Conservation (phyloP, 2,113 vertebrate genomes). For the Pollachius pollachius region DNA sequence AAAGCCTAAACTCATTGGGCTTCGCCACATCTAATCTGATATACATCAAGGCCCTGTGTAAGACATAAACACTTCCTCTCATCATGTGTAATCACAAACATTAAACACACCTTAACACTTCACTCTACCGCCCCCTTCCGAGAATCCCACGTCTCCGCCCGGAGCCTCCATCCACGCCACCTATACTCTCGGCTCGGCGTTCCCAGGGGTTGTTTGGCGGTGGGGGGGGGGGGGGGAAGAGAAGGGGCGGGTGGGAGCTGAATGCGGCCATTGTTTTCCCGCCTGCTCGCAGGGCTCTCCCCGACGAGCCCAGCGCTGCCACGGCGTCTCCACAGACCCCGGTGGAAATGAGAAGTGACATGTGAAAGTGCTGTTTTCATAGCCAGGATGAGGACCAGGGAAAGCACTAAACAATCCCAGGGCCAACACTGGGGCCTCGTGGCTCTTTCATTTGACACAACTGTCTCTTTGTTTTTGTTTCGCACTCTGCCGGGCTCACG, state of each 20-base stretch:
- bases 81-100: constrained; percentile 52
- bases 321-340: constrained; percentile 8
- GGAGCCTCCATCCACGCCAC: not conserved
- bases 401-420: constrained; percentile 63
- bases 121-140: too few species aligned
- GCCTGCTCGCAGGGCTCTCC: constrained; percentile 16
- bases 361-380: constrained; percentile 74
- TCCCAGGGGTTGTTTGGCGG: not conserved
- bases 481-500: too few species aligned
- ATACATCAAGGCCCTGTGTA: constrained; percentile 23
- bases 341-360: constrained; percentile 72
- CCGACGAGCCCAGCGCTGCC: constrained; percentile 17
- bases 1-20: constrained; percentile 56
- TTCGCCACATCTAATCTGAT: constrained; percentile 55
- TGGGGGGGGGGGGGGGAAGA: constrained; percentile 3
- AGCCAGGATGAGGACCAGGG: constrained; percentile 45
- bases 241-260: constrained; percentile 17
- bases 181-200: not conserved
- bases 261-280: constrained; percentile 63
- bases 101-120: constrained; percentile 35
- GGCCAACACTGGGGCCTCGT: constrained; percentile 12
- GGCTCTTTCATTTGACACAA: constrained; percentile 40
- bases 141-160: too few species aligned
- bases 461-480: constrained; percentile 47
- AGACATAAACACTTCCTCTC: constrained; percentile 34